Percentiles rank a stretch among this genome's conserved stretches.
These are phyloP conservation scores for Agelastica alni DNA, from an alignment of 2,888 invertebrate genomes.

Conservation along the genomic window DNA sequence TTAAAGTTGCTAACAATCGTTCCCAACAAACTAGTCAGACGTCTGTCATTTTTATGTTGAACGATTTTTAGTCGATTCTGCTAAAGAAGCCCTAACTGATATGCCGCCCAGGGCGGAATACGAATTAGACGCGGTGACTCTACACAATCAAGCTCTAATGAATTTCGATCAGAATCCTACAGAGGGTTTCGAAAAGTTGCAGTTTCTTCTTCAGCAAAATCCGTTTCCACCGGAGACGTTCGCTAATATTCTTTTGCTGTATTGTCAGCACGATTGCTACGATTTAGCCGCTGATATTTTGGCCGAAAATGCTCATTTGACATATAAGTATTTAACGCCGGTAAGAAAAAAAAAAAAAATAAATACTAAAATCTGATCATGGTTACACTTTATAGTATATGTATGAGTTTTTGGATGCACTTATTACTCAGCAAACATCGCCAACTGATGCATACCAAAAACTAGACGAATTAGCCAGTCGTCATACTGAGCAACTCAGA, in stretches of 20 bases:
- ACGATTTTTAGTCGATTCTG: constrained; percentile 77
- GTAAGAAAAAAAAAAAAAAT: constrained; percentile 62
- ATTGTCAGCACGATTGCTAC: constrained; percentile 96
- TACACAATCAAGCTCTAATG: constrained; percentile 94
- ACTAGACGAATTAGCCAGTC: constrained; percentile 90
- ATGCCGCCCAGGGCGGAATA: constrained; percentile 95
- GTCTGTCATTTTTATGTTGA: too few relatives aligned
- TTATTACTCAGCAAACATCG: constrained; percentile 96
- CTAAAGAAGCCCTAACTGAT: constrained; percentile 84
- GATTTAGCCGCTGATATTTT: constrained; percentile 97
- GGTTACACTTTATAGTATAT: constrained; percentile 65
- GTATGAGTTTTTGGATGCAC: constrained; percentile 93
- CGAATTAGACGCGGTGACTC: constrained; percentile 95
- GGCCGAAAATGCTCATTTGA: constrained; percentile 95
- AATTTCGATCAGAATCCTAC: constrained; percentile 82
- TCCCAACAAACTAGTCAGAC: too few relatives aligned
- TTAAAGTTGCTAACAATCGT: too few relatives aligned
- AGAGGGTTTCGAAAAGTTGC: constrained; percentile 92
- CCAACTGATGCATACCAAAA: constrained; percentile 95
- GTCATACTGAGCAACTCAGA: constrained; percentile 85
- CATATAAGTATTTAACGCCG: constrained; percentile 91
- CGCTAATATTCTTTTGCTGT: constrained; percentile 89
- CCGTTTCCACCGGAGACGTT: constrained; percentile 98
- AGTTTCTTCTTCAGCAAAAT: constrained; percentile 92
- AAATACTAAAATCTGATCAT: neutral